phyloP scores from a whole-genome alignment of 2,113 vertebrate genomes.

The Pleuronectes platessa region DNA sequence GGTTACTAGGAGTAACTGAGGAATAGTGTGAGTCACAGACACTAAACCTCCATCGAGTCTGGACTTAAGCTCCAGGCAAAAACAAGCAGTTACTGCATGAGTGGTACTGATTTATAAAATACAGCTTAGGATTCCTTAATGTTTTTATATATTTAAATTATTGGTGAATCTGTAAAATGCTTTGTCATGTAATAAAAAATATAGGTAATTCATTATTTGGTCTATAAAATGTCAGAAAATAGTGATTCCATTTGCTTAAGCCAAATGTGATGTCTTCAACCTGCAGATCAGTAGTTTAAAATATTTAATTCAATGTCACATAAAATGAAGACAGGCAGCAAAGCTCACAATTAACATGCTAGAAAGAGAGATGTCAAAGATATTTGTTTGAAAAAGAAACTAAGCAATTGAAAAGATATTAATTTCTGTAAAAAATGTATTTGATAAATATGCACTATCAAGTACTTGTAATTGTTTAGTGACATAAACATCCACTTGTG shows the following conservation, averaged over 20 bases:
- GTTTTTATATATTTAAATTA: background rate
- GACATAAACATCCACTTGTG: too few species aligned
- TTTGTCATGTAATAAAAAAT: background rate
- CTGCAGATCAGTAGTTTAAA: background rate
- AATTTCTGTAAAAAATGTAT: background rate
- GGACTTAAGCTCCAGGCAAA: background rate
- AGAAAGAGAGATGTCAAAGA: too few species aligned
- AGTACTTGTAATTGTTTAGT: too few species aligned
- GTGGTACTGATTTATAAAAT: background rate
- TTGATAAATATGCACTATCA: too few species aligned
- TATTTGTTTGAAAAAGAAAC: too few species aligned
- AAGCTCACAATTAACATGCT: background rate
- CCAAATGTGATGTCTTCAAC: background rate
- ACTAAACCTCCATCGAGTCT: background rate
- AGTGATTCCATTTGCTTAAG: background rate
- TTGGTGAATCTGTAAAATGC: background rate
- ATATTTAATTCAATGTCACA: too few species aligned
- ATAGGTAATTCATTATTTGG: background rate
- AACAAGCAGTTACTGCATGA: background rate
- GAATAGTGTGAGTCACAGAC: background rate
- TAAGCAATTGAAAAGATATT: too few species aligned
- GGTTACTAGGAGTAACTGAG: slow-evolving; percentile 2
- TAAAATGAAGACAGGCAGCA: too few species aligned
- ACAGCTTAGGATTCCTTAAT: background rate
- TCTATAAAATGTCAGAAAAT: background rate